These are phyloP conservation scores for Microcebus tavaratra DNA, from an alignment of 2,113 vertebrate species.

Conservation along the genomic window DNA sequence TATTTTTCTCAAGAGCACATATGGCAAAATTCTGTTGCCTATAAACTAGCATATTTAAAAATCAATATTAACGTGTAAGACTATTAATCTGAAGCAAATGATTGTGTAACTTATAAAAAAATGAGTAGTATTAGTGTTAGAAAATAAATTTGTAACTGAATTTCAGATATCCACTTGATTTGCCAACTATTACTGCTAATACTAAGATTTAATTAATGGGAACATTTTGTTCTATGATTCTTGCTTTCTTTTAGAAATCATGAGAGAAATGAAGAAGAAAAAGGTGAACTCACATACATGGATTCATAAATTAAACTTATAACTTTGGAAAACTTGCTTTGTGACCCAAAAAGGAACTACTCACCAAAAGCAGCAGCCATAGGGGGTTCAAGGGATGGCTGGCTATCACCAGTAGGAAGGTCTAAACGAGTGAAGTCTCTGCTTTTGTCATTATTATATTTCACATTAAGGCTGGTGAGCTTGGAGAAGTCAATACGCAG, in stretches of 20 bases:
- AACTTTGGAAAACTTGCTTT: slow-evolving; percentile 51
- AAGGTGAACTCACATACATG: not conserved
- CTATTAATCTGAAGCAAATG: slow-evolving; percentile 16
- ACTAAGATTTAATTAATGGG: slow-evolving; percentile 35
- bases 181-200: slow-evolving; percentile 1
- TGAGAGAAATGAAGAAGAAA: slow-evolving; percentile 6
- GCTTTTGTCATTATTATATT: slow-evolving; percentile 93
- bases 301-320: slow-evolving; percentile 18
- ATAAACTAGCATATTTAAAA: slow-evolving; percentile 45
- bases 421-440: slow-evolving; percentile 92
- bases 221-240: not conserved
- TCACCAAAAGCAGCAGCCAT: slow-evolving; percentile 86
- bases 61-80: slow-evolving; percentile 24
- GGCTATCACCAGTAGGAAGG: slow-evolving; percentile 87
- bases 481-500: slow-evolving; percentile 90
- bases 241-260: slow-evolving; percentile 51
- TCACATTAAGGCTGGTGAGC: slow-evolving; percentile 88
- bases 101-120: not conserved
- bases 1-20: slow-evolving; percentile 40
- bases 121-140: not conserved
- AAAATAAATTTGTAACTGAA: slow-evolving; percentile 35
- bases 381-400: slow-evolving; percentile 77
- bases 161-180: slow-evolving; percentile 23
- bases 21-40: slow-evolving; percentile 22
- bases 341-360: slow-evolving; percentile 59